Base-by-base conservation (phyloP, 2,888 invertebrate genomes). In the Melanchra persicariae region DNA sequence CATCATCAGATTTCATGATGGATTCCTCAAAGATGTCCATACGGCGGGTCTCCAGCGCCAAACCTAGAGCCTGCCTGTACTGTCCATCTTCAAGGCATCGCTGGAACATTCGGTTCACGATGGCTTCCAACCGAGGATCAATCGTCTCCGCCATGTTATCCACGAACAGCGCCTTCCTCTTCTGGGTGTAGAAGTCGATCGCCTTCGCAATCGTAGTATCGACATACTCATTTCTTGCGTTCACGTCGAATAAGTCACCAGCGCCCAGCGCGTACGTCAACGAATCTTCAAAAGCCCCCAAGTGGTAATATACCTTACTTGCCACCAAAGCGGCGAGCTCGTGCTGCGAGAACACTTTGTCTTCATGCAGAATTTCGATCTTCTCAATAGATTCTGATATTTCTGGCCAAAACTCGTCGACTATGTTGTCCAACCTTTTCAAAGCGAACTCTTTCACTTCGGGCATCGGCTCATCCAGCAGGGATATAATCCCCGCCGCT, bases 391-490 rank as follows among this genome's bases (percentile, higher is more conserved):
- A 98, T 94, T 99, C 99, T 0, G 99, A 99, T 87, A 99, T 99
- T 96, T 99, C 99, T 12, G 99, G 99, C 99, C 99, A 99, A 95
- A 99, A 99, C 91, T 99, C 98, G 93, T 99, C 99, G 1, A 99
- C 99, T 88, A 99, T 98, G 89, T 97, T 97, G 94, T 99, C 98
- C 87, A 99, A 96, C 91, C 99, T 99, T 89, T 98, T 98, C 87
- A 99, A 94, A 22, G 99, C 99, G 92, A 99, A 99, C 37, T 98
- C 97, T 95, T 99, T 99, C 72, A 99, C 96, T 94, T 99, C 99
- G 19, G 98, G 97, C 96, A 98, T 98, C 64, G 98, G 98, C 94
- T 99, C 99, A 93, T 99, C 99, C 85, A 99, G 96, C 88, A 99
- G 97, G 95, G 99, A 98, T 91, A 99, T 98, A 84, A 99, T 98